Conservation (phyloP, 1,140 invertebrate species). For the Triops cancriformis region DNA sequence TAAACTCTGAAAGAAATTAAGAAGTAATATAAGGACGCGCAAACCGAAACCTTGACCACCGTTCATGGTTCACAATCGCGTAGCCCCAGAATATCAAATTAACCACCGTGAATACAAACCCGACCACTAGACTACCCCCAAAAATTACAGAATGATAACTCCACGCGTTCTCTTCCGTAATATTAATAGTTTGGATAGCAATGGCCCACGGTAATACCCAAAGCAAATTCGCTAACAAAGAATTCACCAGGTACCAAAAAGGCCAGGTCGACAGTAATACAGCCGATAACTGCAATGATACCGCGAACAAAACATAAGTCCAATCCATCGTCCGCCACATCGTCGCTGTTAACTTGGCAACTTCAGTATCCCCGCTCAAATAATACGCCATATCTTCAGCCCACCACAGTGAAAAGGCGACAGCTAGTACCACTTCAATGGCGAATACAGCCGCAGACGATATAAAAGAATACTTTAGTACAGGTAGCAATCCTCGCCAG, state of each 20-base stretch:
- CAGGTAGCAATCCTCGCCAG: neutral
- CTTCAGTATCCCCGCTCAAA: conserved; percentile 15
- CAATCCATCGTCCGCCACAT: conserved; percentile 24
- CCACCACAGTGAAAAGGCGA: conserved; percentile 11
- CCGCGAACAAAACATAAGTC: conserved; percentile 23
- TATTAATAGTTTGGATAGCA: neutral
- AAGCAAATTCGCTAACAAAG: conserved; percentile 6
- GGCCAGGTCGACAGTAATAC: conserved; percentile 20
- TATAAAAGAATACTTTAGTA: neutral
- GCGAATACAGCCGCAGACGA: neutral
- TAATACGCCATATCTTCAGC: conserved; percentile 19
- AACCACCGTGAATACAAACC: neutral
- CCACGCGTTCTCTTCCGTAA: conserved; percentile 20
- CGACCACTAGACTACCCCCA: conserved; percentile 20
- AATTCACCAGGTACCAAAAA: conserved; percentile 14
- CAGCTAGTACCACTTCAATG: conserved; percentile 2
- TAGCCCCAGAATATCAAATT: conserved; percentile 19
- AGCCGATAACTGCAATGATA: neutral
- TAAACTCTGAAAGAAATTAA: neutral
- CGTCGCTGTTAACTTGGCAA: neutral
- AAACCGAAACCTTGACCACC: neutral
- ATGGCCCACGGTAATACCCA: conserved; percentile 22
- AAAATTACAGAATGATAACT: conserved; percentile 19
- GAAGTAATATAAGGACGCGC: neutral
- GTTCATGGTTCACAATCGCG: neutral